Conservation (phyloP, 2,888 invertebrate species). For the Caenorhabditis wallacei region DNA sequence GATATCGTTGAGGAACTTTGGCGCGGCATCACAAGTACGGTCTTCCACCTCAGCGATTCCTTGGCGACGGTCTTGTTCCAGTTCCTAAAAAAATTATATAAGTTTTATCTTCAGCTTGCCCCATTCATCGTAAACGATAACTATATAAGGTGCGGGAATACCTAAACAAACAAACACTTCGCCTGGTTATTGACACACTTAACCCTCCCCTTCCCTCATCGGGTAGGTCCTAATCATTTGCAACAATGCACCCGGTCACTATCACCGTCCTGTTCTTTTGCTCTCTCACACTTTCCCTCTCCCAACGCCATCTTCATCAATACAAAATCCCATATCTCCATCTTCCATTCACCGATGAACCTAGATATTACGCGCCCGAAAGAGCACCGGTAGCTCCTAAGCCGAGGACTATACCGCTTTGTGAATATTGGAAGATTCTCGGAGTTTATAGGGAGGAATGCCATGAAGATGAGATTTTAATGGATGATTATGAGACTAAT, state of each 20-base stretch:
- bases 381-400: slow-evolving; percentile 18
- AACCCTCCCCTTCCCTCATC: not conserved
- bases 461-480: slow-evolving; percentile 22
- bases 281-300: slow-evolving; percentile 6
- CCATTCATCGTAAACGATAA: no score
- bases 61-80: slow-evolving; percentile 86
- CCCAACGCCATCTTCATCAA: slow-evolving; percentile 17
- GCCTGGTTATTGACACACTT: slow-evolving; percentile 38
- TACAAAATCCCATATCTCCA: slow-evolving; percentile 49
- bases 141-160: slow-evolving; percentile 86
- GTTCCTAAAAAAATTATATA: slow-evolving; percentile 87
- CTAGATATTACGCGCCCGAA: slow-evolving; percentile 49
- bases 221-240: slow-evolving; percentile 18
- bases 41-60: slow-evolving; percentile 75
- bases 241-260: slow-evolving; percentile 17
- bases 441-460: slow-evolving; percentile 61
- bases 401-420: slow-evolving; percentile 52
- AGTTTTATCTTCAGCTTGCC: no score
- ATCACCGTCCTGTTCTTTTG: slow-evolving; percentile 20
- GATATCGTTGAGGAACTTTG: slow-evolving; percentile 81
- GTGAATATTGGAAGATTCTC: slow-evolving; percentile 63
- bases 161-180: slow-evolving; percentile 34
- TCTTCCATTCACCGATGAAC: slow-evolving; percentile 59
- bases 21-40: slow-evolving; percentile 79
- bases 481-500: slow-evolving; percentile 52